A percentile compares a stretch with the other conserved stretches of the same genome.
phyloP scores from a whole-genome alignment of 1,140 invertebrate species.

The Plutomurus gul region DNA sequence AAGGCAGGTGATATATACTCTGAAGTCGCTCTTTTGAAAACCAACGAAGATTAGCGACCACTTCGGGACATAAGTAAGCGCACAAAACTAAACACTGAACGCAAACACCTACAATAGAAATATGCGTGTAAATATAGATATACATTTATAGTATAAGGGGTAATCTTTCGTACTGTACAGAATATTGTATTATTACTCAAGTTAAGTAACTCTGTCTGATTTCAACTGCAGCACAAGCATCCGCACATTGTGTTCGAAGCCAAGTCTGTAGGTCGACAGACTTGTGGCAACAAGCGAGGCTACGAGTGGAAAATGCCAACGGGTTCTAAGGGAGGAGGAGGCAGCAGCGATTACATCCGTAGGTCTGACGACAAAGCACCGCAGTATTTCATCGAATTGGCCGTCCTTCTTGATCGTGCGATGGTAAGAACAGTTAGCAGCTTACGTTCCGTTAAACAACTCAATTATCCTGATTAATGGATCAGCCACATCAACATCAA shows the following conservation, averaged over 20 bases:
- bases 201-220: background rate
- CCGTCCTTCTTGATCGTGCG: conserved; percentile 86
- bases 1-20: too few relatives aligned
- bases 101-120: too few relatives aligned
- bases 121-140: too few relatives aligned
- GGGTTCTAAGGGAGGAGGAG: conserved; percentile 63
- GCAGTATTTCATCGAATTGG: conserved; percentile 86
- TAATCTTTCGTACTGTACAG: too few relatives aligned
- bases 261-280: conserved; percentile 80
- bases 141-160: too few relatives aligned
- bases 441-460: conserved; percentile 26
- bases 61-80: too few relatives aligned
- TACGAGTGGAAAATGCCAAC: conserved; percentile 69
- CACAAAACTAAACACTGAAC: too few relatives aligned
- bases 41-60: too few relatives aligned
- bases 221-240: conserved; percentile 76
- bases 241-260: conserved; percentile 95
- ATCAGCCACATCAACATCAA: conserved; percentile 23
- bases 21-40: too few relatives aligned
- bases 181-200: background rate
- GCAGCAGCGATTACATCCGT: conserved; percentile 54
- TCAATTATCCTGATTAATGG: conserved; percentile 31
- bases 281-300: conserved; percentile 79
- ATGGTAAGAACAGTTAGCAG: conserved; percentile 67
- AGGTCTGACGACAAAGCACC: conserved; percentile 68